Evolutionary conservation across 2,113 vertebrate genomes (phyloP).

Genomic region (Calonectris borealis): DNA sequence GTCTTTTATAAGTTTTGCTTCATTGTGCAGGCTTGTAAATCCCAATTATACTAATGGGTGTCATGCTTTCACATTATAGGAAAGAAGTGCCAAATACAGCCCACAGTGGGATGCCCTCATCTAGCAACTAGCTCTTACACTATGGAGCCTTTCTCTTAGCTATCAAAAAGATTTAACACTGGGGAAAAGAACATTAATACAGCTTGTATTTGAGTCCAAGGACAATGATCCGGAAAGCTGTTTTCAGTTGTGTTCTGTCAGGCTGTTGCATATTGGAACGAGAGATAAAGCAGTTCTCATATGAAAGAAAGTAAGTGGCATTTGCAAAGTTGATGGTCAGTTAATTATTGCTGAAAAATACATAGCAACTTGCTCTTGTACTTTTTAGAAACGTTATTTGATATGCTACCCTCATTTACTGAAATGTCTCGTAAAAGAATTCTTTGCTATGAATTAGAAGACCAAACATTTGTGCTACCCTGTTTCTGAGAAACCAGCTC

Average conservation of each 20-base stretch:
- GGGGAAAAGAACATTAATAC: constrained; percentile 29
- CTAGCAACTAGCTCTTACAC: constrained; percentile 22
- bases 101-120: constrained; percentile 53
- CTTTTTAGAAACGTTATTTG: constrained; percentile 14
- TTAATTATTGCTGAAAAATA: constrained; percentile 67
- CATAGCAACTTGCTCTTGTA: constrained; percentile 46
- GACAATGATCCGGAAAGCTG: constrained; percentile 27
- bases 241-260: background rate
- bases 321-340: background rate
- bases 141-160: constrained; percentile 46
- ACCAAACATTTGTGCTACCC: background rate
- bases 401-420: constrained; percentile 18
- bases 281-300: background rate
- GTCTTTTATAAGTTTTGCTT: constrained; percentile 59
- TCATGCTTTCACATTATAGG: constrained; percentile 60
- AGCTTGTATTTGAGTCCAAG: background rate
- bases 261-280: background rate
- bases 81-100: constrained; percentile 47
- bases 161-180: constrained; percentile 56
- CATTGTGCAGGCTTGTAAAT: constrained; percentile 64
- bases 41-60: constrained; percentile 68
- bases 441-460: background rate
- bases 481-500: constrained; percentile 30
- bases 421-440: constrained; percentile 15
- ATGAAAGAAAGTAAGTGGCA: background rate